Percentiles rank a stretch among this genome's conserved stretches.
Evolutionary conservation across 2,888 invertebrate species (phyloP).

Genomic region (Ormyrus thymus): DNA sequence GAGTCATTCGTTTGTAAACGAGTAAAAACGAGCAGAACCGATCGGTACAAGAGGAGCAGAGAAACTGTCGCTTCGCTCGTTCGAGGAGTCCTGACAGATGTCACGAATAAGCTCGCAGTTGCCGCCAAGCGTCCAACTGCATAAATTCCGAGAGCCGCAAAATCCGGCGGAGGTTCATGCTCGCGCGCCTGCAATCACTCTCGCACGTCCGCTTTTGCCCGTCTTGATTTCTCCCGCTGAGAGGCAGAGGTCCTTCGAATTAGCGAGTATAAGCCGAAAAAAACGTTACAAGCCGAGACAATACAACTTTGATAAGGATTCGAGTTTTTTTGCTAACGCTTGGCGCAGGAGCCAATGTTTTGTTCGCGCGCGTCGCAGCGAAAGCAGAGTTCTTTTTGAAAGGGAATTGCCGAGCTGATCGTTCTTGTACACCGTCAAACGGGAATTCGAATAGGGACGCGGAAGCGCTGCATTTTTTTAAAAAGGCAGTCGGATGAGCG

Average conservation of each 20-base stretch:
- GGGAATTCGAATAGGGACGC: background rate
- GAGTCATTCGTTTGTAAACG: constrained; percentile 18
- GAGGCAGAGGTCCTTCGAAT: background rate
- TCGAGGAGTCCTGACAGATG: constrained; percentile 5
- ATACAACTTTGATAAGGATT: constrained; percentile 54
- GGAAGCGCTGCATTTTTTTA: too few species aligned
- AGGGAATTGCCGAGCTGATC: constrained; percentile 10
- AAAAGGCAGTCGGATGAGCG: too few species aligned
- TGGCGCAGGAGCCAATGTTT: constrained; percentile 3
- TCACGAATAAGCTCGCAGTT: constrained; percentile 15
- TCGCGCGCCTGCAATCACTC: background rate
- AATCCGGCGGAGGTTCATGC: constrained; percentile 11
- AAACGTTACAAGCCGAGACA: constrained; percentile 42
- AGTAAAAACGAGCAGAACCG: background rate
- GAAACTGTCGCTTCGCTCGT: constrained; percentile 30
- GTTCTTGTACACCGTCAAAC: constrained; percentile 13
- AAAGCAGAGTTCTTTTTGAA: background rate
- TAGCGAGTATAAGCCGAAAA: constrained; percentile 23
- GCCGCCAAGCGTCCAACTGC: constrained; percentile 41
- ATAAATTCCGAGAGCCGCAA: constrained; percentile 9
- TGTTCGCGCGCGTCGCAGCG: background rate
- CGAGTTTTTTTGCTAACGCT: constrained; percentile 31
- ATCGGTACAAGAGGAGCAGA: background rate
- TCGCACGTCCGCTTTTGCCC: constrained; percentile 4
- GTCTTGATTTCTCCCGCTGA: constrained; percentile 1